A percentile compares a stretch with the other conserved stretches of the same genome.
Evolutionary conservation across 2,797 vertebrate genomes (phyloP).

Genomic region (Coregonus sp.): DNA sequence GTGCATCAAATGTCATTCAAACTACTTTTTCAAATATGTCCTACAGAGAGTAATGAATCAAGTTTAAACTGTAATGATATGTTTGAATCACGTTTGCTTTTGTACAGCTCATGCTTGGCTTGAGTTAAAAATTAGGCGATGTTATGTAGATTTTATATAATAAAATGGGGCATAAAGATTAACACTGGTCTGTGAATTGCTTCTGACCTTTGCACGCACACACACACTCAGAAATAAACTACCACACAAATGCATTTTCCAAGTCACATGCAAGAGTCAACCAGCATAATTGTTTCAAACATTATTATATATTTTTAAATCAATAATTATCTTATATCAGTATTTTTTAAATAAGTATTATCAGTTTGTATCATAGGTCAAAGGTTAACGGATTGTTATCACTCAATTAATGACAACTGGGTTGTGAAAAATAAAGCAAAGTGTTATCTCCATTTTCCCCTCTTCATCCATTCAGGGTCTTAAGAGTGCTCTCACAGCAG

Average conservation of each 20-base stretch:
- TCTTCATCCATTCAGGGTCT: conserved; percentile 45
- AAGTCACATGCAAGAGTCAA: conserved; percentile 67
- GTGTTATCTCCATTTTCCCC: conserved; percentile 49
- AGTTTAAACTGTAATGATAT: not conserved
- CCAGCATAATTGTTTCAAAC: conserved; percentile 68
- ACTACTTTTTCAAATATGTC: not conserved
- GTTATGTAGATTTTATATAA: not conserved
- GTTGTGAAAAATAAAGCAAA: conserved; percentile 66
- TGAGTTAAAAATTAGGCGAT: not conserved
- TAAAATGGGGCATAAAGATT: not conserved
- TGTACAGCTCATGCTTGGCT: not conserved
- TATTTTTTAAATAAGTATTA: conserved; percentile 41
- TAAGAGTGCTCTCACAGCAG: conserved; percentile 21
- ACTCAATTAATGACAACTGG: conserved; percentile 69
- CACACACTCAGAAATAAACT: conserved; percentile 9
- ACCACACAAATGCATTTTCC: conserved; percentile 55
- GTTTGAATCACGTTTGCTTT: not conserved
- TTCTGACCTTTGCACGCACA: not conserved
- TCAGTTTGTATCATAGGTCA: conserved; percentile 65
- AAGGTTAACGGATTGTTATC: conserved; percentile 65
- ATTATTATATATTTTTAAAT: conserved; percentile 58
- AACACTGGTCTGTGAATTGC: not conserved
- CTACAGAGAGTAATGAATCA: not conserved
- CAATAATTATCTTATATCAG: conserved; percentile 59
- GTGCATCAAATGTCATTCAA: not conserved